Percentiles rank a stretch among this genome's conserved stretches.
Conservation (phyloP, 92 coral and sea anemone species). For the Diadumene lineata region DNA sequence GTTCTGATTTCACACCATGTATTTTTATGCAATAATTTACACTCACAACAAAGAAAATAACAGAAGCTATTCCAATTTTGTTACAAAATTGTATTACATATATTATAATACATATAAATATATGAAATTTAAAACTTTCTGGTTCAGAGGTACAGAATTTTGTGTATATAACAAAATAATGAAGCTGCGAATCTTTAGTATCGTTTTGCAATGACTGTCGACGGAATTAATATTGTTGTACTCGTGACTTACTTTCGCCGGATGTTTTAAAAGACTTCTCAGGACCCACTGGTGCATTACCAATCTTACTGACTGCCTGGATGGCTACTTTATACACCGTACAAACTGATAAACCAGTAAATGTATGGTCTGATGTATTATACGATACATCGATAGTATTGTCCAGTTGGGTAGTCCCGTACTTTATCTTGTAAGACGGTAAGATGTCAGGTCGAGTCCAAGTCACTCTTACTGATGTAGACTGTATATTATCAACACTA, state of each 20-base stretch:
- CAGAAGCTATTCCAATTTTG: no score
- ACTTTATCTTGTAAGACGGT: constrained; percentile 12
- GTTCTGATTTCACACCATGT: no score
- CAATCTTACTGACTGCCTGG: constrained; percentile 39
- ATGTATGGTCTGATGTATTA: background rate
- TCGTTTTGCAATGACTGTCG: no score
- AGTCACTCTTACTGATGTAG: constrained; percentile 15
- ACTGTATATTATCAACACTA: background rate
- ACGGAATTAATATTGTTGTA: background rate
- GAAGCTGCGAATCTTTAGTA: no score
- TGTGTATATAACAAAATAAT: no score
- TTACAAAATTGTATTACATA: no score
- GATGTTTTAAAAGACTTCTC: constrained; percentile 27
- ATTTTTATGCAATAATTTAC: no score
- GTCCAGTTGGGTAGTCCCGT: constrained; percentile 1
- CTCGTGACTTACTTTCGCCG: constrained; percentile 27
- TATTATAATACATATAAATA: no score
- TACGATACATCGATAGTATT: background rate
- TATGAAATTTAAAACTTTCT: no score
- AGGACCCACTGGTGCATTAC: constrained; percentile 40
- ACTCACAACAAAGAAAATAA: no score
- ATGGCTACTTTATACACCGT: constrained; percentile 38
- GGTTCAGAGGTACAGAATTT: no score
- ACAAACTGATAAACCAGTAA: constrained; percentile 21
- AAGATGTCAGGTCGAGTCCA: constrained; percentile 25